These are phyloP conservation scores for Caenorhabditis elegans DNA, from an alignment of 1,140 invertebrate species.

Conservation along the genomic window WBcel235 BX284605.5:6203501-6204000, in stretches of 20 bases:
- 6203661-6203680: too few relatives aligned
- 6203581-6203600: not conserved
- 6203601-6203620: too few relatives aligned
- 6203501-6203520: too few relatives aligned
- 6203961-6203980: not conserved
- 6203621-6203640: too few relatives aligned
- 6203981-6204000: not conserved
- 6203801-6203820: constrained; percentile 11
- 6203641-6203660: too few relatives aligned
- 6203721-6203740: not conserved
- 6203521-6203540: too few relatives aligned
- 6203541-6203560: too few relatives aligned
- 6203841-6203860: too few relatives aligned
- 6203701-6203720: not conserved
- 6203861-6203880: too few relatives aligned
- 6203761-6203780: constrained; percentile 27
- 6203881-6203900: too few relatives aligned
- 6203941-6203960: not conserved
- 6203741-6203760: not conserved
- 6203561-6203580: not conserved
- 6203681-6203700: not conserved
- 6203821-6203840: not conserved
- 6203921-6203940: not conserved
- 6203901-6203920: constrained; percentile 13
- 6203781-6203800: constrained; percentile 1